Evolutionary conservation across 2,797 vertebrate species (phyloP).

Genomic region (Pseudochaenichthys georgianus): DNA sequence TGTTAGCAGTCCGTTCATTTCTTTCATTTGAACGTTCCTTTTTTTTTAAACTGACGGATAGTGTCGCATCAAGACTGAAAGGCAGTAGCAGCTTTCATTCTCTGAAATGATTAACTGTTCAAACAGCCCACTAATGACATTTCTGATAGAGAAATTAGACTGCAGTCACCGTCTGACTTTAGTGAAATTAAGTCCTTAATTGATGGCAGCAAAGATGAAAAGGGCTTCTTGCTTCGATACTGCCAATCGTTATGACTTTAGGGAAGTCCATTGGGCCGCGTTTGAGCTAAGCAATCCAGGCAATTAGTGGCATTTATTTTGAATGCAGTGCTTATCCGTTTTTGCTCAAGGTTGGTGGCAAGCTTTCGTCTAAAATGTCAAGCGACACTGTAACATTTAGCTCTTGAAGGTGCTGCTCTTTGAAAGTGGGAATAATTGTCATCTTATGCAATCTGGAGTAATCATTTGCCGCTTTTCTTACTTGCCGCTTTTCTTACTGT

Average conservation of each 20-base stretch:
- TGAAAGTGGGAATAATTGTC: conserved; percentile 11
- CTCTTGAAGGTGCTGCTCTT: conserved; percentile 27
- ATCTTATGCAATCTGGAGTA: conserved; percentile 34
- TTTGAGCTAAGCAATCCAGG: conserved; percentile 34
- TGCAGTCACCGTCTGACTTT: conserved; percentile 66
- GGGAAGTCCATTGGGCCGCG: conserved; percentile 27
- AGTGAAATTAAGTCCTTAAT: conserved; percentile 74
- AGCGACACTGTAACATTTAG: conserved; percentile 36
- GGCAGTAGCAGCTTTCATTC: conserved; percentile 49
- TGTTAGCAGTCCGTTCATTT: conserved; percentile 53
- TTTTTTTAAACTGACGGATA: conserved; percentile 37
- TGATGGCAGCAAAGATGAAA: conserved; percentile 70
- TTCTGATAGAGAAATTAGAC: conserved; percentile 76
- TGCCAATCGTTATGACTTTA: conserved; percentile 47
- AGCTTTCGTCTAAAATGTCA: conserved; percentile 45
- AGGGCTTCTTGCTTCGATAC: conserved; percentile 41
- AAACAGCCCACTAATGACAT: conserved; percentile 79
- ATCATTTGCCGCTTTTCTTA: conserved; percentile 19
- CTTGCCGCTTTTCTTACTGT: not conserved
- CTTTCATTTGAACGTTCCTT: conserved; percentile 46
- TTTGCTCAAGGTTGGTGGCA: not conserved
- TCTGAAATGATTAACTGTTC: conserved; percentile 76
- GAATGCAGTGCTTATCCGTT: conserved; percentile 48
- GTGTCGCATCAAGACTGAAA: conserved; percentile 60
- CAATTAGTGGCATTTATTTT: conserved; percentile 57